phyloP scores from a whole-genome alignment of 2,888 invertebrate species.

The Lampropteryx suffumata region DNA sequence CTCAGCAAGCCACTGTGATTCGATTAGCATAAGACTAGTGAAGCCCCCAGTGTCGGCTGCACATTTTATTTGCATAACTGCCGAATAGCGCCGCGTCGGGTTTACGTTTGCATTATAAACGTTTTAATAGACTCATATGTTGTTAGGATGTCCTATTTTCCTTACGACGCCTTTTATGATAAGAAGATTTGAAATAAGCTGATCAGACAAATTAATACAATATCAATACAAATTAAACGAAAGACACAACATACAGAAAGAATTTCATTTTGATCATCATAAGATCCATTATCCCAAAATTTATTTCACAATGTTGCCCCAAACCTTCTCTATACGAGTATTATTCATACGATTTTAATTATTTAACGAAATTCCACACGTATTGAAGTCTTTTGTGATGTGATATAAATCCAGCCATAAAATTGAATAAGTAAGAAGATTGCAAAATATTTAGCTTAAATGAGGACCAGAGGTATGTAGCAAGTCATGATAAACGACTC shows the following conservation, averaged over 20 bases:
- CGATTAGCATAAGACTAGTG: constrained; percentile 56
- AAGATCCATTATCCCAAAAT: constrained; percentile 9
- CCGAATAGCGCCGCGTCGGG: constrained; percentile 16
- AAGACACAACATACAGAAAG: too few relatives aligned
- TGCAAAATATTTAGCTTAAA: too few relatives aligned
- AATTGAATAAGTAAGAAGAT: too few relatives aligned
- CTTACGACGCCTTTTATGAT: too few relatives aligned
- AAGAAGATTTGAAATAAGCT: too few relatives aligned
- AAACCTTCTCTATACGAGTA: constrained; percentile 8
- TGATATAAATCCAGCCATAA: too few relatives aligned
- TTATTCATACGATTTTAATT: constrained; percentile 13
- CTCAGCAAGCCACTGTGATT: constrained; percentile 38
- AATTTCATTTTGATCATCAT: not conserved
- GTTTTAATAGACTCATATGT: constrained; percentile 19
- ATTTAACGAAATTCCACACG: not conserved
- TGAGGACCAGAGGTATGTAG: too few relatives aligned
- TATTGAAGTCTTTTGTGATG: not conserved
- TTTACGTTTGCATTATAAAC: constrained; percentile 5
- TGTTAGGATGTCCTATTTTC: constrained; percentile 10
- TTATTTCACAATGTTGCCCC: not conserved
- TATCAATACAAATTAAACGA: too few relatives aligned
- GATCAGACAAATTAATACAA: too few relatives aligned
- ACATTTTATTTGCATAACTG: constrained; percentile 58
- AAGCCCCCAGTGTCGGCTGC: constrained; percentile 46
- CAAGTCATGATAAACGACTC: too few relatives aligned